Conservation (phyloP, 2,113 vertebrate genomes). For the Gulo gulo region DNA sequence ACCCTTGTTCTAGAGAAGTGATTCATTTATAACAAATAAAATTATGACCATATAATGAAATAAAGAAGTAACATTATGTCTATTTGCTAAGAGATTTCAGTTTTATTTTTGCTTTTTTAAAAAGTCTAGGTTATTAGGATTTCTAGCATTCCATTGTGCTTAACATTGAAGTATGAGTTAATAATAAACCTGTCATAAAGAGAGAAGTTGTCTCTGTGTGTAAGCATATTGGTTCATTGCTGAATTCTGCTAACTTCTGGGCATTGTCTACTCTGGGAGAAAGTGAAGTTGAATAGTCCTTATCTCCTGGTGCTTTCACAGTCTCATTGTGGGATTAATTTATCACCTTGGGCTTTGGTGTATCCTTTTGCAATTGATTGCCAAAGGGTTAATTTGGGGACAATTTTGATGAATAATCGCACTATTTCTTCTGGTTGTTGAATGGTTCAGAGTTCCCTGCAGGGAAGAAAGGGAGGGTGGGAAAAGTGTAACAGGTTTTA, state of each 20-base stretch:
- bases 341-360: neutral
- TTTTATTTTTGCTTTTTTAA: neutral
- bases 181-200: neutral
- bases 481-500: neutral
- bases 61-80: neutral
- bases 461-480: neutral
- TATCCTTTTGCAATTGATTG: neutral
- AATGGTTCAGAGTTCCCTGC: neutral
- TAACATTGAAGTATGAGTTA: neutral
- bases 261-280: neutral
- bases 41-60: neutral
- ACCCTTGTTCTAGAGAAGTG: neutral
- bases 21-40: constrained; percentile 9
- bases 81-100: constrained; percentile 34
- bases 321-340: neutral
- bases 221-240: neutral
- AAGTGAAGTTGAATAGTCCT: neutral
- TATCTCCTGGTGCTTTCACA: neutral
- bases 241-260: neutral
- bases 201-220: neutral
- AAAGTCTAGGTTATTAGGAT: constrained; percentile 8
- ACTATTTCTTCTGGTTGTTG: neutral
- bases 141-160: constrained; percentile 1
- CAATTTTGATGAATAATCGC: neutral
- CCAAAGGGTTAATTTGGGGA: neutral